phyloP scores from a whole-genome alignment of 2,113 vertebrate genomes.

The Electrona antarctica region DNA sequence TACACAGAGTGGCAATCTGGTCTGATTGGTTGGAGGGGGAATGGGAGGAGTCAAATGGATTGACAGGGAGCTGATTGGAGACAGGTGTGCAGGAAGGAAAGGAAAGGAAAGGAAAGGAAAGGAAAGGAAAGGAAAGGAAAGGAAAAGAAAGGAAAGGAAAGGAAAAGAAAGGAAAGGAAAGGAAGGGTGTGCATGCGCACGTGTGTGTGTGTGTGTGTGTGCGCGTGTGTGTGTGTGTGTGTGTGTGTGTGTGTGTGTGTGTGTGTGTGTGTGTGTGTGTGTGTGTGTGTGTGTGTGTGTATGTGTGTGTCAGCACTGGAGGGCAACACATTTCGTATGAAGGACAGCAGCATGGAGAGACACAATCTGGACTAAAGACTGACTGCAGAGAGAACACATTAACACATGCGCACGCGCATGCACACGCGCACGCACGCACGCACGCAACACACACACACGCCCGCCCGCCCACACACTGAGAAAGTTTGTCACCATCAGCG shows the following conservation, averaged over 20 bases:
- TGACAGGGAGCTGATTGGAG: too few relatives aligned
- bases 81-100: too few relatives aligned
- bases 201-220: not conserved
- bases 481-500: constrained; percentile 36
- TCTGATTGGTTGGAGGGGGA: too few relatives aligned
- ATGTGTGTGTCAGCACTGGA: constrained; percentile 10
- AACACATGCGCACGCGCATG: not conserved
- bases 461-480: constrained; percentile 9
- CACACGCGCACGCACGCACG: not conserved
- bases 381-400: constrained; percentile 21
- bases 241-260: not conserved
- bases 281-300: not conserved
- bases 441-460: not conserved
- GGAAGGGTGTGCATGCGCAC: not conserved
- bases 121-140: too few relatives aligned
- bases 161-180: too few relatives aligned
- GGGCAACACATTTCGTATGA: constrained; percentile 52
- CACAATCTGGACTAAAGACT: constrained; percentile 45
- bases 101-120: too few relatives aligned
- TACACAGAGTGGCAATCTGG: too few relatives aligned
- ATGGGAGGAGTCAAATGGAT: too few relatives aligned
- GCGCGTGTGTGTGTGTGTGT: not conserved
- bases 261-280: constrained; percentile 1
- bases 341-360: constrained; percentile 42
- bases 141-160: too few relatives aligned